Conservation (phyloP, 2,797 vertebrate species). For the Cuniculus paca region DNA sequence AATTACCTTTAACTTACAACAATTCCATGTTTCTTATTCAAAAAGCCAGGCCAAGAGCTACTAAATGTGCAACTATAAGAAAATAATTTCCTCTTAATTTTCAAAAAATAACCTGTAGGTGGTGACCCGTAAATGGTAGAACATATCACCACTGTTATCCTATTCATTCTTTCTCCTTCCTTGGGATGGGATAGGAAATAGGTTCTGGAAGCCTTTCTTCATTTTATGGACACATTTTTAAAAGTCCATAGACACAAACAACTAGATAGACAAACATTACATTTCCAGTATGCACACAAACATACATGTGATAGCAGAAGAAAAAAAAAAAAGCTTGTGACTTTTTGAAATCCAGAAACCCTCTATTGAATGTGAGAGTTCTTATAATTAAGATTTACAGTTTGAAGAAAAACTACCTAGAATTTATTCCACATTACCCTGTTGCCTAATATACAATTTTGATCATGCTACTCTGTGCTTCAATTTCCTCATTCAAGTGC, state of each 20-base stretch:
- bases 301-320: neutral
- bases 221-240: neutral
- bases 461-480: neutral
- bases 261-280: neutral
- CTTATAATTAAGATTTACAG: neutral
- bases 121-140: neutral
- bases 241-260: neutral
- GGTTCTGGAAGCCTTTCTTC: neutral
- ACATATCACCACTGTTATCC: neutral
- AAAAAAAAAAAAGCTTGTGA: neutral
- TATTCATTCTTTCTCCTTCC: neutral
- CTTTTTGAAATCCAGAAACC: neutral
- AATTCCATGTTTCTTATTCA: neutral
- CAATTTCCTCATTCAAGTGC: neutral
- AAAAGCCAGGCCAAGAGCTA: neutral
- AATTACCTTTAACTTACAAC: neutral
- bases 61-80: neutral
- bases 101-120: neutral
- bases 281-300: neutral
- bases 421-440: neutral
- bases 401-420: neutral
- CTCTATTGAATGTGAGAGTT: neutral
- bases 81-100: neutral
- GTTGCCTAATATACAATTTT: neutral
- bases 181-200: neutral